Base-by-base conservation (phyloP, 2,113 vertebrate species). In the Hemicordylus capensis region DNA sequence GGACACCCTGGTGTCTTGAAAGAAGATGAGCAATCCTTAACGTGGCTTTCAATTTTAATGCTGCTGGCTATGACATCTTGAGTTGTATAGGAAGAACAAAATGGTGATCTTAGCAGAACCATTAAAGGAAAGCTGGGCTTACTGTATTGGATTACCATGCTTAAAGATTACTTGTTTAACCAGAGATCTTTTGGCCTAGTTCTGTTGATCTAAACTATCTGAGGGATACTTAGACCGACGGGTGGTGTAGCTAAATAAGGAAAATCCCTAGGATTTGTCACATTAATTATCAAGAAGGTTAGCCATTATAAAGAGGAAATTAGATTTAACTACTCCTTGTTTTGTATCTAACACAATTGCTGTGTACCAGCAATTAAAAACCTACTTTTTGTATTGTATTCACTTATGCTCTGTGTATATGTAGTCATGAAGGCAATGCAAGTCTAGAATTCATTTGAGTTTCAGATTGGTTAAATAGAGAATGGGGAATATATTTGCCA, bases 261-360 rank as follows among this genome's bases (percentile, higher is more conserved):
- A 91, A 92, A 90, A 94, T 94, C 93, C 90, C 56, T 37, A 37
- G 92, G 93, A 92, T 94, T 95, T 93, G 63, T 89, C 63, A 88
- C 79, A 89, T 90, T 77, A 78, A 44, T 76, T 46, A 24, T 92
- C 77, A 83, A 56, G 81, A 81, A 91, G 87, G 81, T 94, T 91
- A 85, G 81, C 85, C 64, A 66, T 12, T 34, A 91, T 84, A 73
- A 74, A 85, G 44, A 0, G 12, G 86, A 88, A 92, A 83, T 83
- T 84, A 48, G 24, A 24, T 76, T 85, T 85, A 59, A 58, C 59
- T 85, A 28, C 56, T 85, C 31, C n/a, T 80, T 66, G 39, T 59
- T 76, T 74, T 51, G 64, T 73, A 64, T 86, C 76, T 39, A 69
- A 37, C 42, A 39, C 70, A 54, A 54, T 54, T 54, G 4, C 42